Evolutionary conservation across 35 echinoderm and acorn worm species (phyloP).

Genomic region (Acanthaster planci): DNA sequence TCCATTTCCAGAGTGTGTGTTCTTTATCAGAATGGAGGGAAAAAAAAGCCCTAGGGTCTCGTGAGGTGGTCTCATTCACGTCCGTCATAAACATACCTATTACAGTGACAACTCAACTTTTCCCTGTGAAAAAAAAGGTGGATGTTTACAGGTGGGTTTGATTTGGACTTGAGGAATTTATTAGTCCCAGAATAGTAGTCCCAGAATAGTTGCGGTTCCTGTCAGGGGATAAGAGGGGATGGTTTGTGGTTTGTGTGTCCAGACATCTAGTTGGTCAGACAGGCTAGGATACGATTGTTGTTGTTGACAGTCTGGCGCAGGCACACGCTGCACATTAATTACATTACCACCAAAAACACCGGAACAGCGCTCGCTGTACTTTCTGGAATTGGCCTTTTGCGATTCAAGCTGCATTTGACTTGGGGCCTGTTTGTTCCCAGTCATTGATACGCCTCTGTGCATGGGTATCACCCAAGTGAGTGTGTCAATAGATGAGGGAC

Average conservation of each 20-base stretch:
- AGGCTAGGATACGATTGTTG: background rate
- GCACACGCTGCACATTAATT: no score
- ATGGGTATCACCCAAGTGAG: no score
- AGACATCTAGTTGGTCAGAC: slow-evolving; percentile 12
- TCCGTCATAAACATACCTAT: background rate
- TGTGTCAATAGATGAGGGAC: no score
- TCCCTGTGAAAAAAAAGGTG: no score
- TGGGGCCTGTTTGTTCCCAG: no score
- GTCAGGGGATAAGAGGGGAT: background rate
- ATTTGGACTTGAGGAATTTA: background rate
- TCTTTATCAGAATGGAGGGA: background rate
- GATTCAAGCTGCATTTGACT: no score
- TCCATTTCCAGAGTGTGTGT: slow-evolving; percentile 2
- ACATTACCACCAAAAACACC: no score
- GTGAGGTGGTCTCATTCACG: background rate
- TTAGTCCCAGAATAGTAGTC: background rate
- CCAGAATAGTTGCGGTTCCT: background rate
- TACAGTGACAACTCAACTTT: no score
- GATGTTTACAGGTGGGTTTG: slow-evolving; percentile 18
- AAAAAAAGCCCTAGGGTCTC: background rate
- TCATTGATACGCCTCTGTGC: no score
- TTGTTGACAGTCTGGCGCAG: slow-evolving; percentile 12
- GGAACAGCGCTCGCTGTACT: no score
- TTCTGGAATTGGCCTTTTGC: no score
- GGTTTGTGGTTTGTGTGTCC: background rate